These are phyloP conservation scores for Berghia stephanieae DNA, from an alignment of 1,140 invertebrate species.

Conservation along the genomic window DNA sequence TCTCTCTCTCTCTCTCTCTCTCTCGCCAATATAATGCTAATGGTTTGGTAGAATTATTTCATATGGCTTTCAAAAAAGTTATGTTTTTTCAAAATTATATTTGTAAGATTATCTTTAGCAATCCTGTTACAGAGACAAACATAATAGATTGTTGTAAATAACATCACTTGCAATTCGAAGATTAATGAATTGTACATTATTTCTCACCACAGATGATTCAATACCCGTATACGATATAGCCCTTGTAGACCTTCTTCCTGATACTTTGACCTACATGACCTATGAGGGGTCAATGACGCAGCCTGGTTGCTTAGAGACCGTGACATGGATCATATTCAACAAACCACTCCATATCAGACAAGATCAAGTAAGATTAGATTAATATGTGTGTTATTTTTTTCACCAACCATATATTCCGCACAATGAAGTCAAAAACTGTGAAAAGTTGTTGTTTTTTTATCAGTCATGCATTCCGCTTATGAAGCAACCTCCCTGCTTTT, in stretches of 20 bases:
- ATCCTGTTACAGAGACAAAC: no score
- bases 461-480: no score
- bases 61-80: no score
- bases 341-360: conserved; percentile 46
- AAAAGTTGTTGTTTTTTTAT: not conserved
- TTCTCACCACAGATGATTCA: conserved; percentile 40
- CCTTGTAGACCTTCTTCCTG: conserved; percentile 49
- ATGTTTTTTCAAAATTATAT: no score
- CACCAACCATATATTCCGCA: not conserved
- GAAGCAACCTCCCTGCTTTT: no score
- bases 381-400: not conserved
- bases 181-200: no score
- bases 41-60: no score
- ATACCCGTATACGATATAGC: conserved; percentile 42
- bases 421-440: not conserved
- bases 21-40: no score
- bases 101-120: no score
- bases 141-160: no score
- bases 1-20: not conserved
- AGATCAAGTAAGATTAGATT: conserved; percentile 6
- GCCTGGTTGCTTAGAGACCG: conserved; percentile 64
- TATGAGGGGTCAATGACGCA: conserved; percentile 66
- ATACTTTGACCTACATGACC: conserved; percentile 61
- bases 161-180: no score
- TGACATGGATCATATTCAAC: conserved; percentile 66